A percentile compares a stretch with the other conserved stretches of the same genome.
phyloP scores from a whole-genome alignment of 2,113 vertebrate species.

The Brachypodius melanocephalos region DNA sequence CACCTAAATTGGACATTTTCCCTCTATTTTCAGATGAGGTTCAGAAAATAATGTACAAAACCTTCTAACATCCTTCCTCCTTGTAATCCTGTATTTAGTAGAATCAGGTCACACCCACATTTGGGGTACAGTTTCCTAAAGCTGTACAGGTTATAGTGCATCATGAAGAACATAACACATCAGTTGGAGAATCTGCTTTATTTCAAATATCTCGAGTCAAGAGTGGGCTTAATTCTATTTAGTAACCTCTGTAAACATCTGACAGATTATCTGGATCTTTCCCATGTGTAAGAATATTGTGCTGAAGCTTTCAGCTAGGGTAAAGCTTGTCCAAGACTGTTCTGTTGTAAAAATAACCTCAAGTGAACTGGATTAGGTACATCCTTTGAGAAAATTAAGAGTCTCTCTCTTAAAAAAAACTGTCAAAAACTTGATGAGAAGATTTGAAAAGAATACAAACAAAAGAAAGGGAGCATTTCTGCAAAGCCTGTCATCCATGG shows the following conservation, averaged over 20 bases:
- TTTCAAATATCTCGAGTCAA: constrained; percentile 48
- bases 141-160: constrained; percentile 44
- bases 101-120: neutral
- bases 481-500: constrained; percentile 6
- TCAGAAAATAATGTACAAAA: neutral
- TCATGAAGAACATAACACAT: constrained; percentile 45
- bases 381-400: constrained; percentile 62
- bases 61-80: neutral
- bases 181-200: constrained; percentile 45
- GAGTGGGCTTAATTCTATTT: constrained; percentile 63
- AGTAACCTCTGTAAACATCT: constrained; percentile 68
- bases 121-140: constrained; percentile 50
- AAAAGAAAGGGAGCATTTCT: constrained; percentile 58
- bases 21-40: neutral
- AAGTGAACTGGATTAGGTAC: constrained; percentile 51
- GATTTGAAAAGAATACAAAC: constrained; percentile 40
- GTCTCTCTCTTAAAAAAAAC: neutral
- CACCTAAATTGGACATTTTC: neutral
- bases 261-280: constrained; percentile 67
- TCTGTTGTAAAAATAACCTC: constrained; percentile 49
- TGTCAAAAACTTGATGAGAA: constrained; percentile 57
- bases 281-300: constrained; percentile 54
- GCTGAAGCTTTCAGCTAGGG: constrained; percentile 55
- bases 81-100: neutral
- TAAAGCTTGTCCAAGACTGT: constrained; percentile 20